Evolutionary conservation across 2,113 vertebrate genomes (phyloP).

Genomic region (Ameiurus melas): DNA sequence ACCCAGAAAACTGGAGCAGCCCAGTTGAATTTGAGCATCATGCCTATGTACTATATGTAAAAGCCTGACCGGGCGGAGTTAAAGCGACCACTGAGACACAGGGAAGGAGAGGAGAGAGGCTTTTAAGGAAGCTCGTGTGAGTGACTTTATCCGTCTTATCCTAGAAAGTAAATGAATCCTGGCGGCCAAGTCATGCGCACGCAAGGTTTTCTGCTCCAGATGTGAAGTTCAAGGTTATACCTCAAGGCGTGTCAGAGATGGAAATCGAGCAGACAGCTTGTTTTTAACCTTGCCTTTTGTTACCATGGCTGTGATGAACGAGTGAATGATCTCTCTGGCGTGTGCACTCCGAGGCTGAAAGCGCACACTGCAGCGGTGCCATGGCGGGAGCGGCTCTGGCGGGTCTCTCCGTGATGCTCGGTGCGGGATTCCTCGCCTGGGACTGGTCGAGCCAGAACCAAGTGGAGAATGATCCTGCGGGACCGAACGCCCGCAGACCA

Average conservation of each 20-base stretch:
- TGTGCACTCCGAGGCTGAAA: not conserved
- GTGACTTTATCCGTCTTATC: conserved; percentile 36
- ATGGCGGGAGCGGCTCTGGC: conserved; percentile 87
- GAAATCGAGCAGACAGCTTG: not conserved
- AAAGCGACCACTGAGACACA: conserved; percentile 50
- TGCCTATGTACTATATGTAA: not conserved
- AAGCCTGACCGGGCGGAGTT: conserved; percentile 62
- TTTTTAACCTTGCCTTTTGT: not conserved
- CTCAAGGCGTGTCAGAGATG: not conserved
- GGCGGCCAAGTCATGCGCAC: conserved; percentile 15
- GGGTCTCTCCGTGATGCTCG: conserved; percentile 87
- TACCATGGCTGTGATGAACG: not conserved
- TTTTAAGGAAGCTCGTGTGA: conserved; percentile 51
- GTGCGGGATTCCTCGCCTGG: conserved; percentile 94
- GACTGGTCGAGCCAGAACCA: conserved; percentile 86
- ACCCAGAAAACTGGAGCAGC: not conserved
- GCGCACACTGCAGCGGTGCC: conserved; percentile 30
- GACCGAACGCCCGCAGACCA: conserved; percentile 60
- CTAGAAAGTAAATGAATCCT: conserved; percentile 37
- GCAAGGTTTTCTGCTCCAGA: not conserved
- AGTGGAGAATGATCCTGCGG: conserved; percentile 74
- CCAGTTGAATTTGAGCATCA: not conserved
- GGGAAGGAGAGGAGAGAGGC: conserved; percentile 54
- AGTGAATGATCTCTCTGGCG: not conserved
- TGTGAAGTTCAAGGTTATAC: not conserved